Percentiles rank a stretch among this genome's conserved stretches.
Evolutionary conservation across 2,113 vertebrate species (phyloP).

Genomic region (Myanophis thanlyinensis): DNA sequence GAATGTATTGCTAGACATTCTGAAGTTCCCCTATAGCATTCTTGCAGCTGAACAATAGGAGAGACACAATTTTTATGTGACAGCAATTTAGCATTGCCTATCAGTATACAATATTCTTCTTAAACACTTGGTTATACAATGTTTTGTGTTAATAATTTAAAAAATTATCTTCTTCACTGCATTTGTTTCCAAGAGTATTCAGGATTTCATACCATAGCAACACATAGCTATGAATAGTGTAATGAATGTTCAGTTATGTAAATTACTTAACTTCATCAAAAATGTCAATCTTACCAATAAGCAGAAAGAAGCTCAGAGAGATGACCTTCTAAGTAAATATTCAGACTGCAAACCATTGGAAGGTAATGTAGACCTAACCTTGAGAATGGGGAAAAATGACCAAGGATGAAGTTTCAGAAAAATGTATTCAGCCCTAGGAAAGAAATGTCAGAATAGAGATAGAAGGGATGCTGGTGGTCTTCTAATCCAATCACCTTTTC

Average conservation of each 20-base stretch:
- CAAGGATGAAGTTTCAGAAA: background rate
- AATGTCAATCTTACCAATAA: background rate
- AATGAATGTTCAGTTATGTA: background rate
- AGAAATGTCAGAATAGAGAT: background rate
- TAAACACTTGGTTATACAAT: slow-evolving; percentile 2
- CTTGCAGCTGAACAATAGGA: slow-evolving; percentile 42
- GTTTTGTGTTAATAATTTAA: background rate
- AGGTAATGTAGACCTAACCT: background rate
- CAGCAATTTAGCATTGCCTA: slow-evolving; percentile 24
- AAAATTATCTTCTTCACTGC: background rate
- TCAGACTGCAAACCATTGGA: background rate
- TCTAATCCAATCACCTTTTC: background rate
- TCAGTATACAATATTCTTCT: slow-evolving; percentile 15
- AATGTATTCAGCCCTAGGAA: background rate
- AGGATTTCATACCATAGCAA: background rate
- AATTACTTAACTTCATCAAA: background rate
- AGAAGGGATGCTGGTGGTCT: background rate
- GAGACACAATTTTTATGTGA: slow-evolving; percentile 16
- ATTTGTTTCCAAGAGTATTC: background rate
- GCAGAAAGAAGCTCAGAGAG: background rate
- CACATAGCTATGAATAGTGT: background rate
- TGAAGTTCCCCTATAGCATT: slow-evolving; percentile 28
- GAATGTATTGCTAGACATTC: background rate
- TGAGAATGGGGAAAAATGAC: background rate
- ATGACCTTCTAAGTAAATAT: background rate